Conservation (phyloP, 2,113 vertebrate species). For the Vulpes lagopus region DNA sequence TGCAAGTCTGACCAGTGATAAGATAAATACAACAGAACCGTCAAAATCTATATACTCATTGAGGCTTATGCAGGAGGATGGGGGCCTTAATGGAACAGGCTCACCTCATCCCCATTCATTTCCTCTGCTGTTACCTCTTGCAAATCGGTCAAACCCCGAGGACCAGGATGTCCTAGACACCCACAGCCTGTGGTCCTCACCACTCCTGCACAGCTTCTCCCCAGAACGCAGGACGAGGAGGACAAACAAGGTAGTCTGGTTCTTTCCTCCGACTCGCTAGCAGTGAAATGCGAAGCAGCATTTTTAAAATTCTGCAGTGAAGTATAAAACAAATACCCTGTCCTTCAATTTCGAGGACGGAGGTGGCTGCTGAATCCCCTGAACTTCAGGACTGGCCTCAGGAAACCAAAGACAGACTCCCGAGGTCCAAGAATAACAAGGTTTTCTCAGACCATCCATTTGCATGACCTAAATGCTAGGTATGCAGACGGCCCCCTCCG, state of each 20-base stretch:
- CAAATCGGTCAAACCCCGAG: not conserved
- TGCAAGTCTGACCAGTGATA: not conserved
- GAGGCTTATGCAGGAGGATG: not conserved
- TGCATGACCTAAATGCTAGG: conserved; percentile 20
- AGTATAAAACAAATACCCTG: conserved; percentile 52
- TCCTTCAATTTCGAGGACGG: conserved; percentile 48
- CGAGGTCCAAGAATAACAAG: conserved; percentile 18
- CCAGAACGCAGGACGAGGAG: not conserved
- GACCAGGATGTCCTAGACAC: not conserved
- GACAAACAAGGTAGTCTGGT: conserved; percentile 17
- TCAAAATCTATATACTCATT: not conserved
- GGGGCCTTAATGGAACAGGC: not conserved
- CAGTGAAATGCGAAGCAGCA: conserved; percentile 11
- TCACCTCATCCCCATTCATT: not conserved
- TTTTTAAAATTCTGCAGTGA: conserved; percentile 57
- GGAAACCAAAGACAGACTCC: conserved; percentile 33
- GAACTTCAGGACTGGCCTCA: not conserved
- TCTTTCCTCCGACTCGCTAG: not conserved
- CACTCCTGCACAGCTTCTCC: conserved; percentile 1
- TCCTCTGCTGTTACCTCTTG: not conserved
- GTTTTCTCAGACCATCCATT: not conserved
- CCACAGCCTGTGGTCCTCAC: not conserved
- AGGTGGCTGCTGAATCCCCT: not conserved
- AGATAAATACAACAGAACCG: not conserved
- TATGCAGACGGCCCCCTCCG: conserved; percentile 25